phyloP scores from a whole-genome alignment of 2,113 vertebrate species.

The Nyctereutes procyonoides region DNA sequence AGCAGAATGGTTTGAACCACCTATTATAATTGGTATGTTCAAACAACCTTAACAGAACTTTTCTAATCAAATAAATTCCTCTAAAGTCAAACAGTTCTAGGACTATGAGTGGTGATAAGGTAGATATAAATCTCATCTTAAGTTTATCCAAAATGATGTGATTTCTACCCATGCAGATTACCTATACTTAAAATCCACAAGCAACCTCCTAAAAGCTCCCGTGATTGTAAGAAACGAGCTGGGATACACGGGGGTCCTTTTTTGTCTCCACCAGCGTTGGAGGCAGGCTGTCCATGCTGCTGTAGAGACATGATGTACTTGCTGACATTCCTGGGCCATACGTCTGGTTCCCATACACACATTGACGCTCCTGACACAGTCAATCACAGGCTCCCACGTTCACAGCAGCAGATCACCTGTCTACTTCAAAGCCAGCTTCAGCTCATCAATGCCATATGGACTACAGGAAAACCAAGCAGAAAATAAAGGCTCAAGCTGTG shows the following conservation, averaged over 20 bases:
- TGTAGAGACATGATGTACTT: background rate
- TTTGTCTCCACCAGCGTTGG: too few relatives aligned
- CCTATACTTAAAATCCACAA: background rate
- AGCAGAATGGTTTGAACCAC: background rate
- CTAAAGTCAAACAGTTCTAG: background rate
- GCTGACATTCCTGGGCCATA: background rate
- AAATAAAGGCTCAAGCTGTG: background rate
- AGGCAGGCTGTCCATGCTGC: background rate
- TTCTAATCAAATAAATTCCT: constrained; percentile 9
- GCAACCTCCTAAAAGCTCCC: background rate
- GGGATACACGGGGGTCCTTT: fast-evolving
- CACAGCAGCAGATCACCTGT: background rate
- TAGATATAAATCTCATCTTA: background rate
- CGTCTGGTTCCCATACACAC: background rate
- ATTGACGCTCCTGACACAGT: background rate
- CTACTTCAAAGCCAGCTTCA: constrained; percentile 43
- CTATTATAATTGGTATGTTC: background rate
- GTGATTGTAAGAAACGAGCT: fast-evolving
- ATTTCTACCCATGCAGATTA: background rate
- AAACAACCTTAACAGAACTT: background rate
- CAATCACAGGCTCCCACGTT: background rate
- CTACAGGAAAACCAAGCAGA: background rate
- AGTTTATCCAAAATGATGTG: background rate
- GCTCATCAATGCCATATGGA: background rate
- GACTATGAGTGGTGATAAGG: background rate